These are phyloP conservation scores for Pluvialis apricaria DNA, from an alignment of 2,113 vertebrate species.

Conservation along the genomic window DNA sequence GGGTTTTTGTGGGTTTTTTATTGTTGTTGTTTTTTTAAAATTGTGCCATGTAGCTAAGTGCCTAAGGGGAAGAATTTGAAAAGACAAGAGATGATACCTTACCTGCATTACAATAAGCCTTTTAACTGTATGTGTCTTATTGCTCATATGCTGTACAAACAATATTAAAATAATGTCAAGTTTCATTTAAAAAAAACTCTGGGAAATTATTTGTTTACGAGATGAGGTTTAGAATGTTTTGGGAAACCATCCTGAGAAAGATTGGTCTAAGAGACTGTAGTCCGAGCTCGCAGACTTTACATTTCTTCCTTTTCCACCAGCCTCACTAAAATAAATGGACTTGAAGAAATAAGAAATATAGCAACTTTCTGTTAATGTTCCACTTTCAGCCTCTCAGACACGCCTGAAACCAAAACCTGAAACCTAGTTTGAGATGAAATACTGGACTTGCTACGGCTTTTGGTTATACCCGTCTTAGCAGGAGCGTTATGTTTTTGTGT, in stretches of 20 bases:
- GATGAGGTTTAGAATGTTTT: not conserved
- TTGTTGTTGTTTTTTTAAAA: not conserved
- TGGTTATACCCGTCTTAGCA: too few species aligned
- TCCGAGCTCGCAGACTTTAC: accelerated
- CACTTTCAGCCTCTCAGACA: not conserved
- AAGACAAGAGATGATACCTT: not conserved
- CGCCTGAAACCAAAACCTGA: not conserved
- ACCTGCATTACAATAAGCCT: not conserved
- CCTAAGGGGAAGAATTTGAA: not conserved
- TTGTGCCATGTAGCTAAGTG: not conserved
- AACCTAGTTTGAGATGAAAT: not conserved
- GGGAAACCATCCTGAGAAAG: not conserved
- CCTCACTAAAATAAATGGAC: not conserved
- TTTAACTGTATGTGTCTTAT: not conserved
- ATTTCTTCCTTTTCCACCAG: not conserved
- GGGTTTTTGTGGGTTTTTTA: not conserved
- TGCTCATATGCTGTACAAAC: not conserved
- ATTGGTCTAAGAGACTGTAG: not conserved
- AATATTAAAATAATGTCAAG: not conserved
- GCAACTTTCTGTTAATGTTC: not conserved
- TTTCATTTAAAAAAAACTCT: not conserved
- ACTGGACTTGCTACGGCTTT: not conserved
- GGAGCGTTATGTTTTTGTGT: not conserved
- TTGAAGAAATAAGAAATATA: not conserved
- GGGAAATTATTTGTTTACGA: not conserved